Percentiles rank a stretch among this genome's conserved stretches.
phyloP scores from a whole-genome alignment of 2,888 invertebrate genomes.

The Meganola albula region DNA sequence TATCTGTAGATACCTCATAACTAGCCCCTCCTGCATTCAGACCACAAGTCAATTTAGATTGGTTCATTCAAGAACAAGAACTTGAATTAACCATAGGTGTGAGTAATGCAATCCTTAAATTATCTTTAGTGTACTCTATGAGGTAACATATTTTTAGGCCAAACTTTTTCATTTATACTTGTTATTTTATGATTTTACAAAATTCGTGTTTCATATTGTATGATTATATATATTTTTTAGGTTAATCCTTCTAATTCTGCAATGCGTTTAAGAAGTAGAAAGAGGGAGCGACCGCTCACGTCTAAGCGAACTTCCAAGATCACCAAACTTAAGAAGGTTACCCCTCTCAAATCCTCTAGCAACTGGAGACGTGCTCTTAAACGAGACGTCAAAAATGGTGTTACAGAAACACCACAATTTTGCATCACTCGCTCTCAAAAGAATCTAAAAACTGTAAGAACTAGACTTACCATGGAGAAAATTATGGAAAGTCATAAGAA shows the following conservation, averaged over 20 bases:
- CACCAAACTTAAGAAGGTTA: constrained; percentile 47
- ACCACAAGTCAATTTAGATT: too few species aligned
- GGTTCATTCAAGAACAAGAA: too few species aligned
- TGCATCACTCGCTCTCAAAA: constrained; percentile 62
- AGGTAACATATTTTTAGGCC: too few species aligned
- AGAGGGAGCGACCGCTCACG: constrained; percentile 78
- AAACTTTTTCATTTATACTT: too few species aligned
- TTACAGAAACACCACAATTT: constrained; percentile 40
- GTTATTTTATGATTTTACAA: too few species aligned
- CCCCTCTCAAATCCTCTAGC: constrained; percentile 40
- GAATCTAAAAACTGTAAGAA: constrained; percentile 59
- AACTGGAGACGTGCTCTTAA: constrained; percentile 60
- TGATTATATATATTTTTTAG: constrained; percentile 36
- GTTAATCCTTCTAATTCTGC: constrained; percentile 53
- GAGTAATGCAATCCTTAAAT: too few species aligned
- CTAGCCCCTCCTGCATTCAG: too few species aligned
- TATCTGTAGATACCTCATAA: too few species aligned
- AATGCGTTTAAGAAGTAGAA: constrained; percentile 84
- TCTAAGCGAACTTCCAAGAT: constrained; percentile 50
- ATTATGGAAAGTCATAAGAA: constrained; percentile 49
- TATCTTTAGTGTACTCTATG: too few species aligned
- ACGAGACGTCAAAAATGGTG: constrained; percentile 55
- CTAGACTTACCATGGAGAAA: constrained; percentile 62
- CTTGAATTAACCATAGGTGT: too few species aligned
- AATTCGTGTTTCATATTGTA: too few species aligned